Base-by-base conservation (phyloP, 2,797 vertebrate species). In the Myoxocephalus aenaeus region DNA sequence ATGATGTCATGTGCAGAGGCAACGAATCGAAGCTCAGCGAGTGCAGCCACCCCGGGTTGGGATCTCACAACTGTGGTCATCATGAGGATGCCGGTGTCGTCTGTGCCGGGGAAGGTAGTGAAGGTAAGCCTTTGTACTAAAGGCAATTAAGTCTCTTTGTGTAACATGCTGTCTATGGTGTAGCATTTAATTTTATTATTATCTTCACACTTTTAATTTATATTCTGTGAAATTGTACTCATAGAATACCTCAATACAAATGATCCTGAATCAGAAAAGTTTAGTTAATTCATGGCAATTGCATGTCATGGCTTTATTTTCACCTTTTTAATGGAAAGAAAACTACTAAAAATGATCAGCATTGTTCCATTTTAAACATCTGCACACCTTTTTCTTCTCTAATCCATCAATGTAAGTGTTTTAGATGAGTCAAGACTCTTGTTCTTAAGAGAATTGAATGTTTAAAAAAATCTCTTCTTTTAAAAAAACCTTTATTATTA, bases 51-150 rank as follows among this genome's bases (percentile, higher is more conserved):
- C 9, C 0, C 22, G 90, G 90, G 12, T 51, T 89, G 29, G 87
- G 86, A 50, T 29, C 11, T 10, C 86, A 91, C 79, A 61, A 91
- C 79, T 92, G 92, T 83, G 1, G 1, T 22, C 91, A 92, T 54
- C 0, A 3, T 0, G 90, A 92, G 15, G 92, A 93, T 64, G 91
- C 90, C 17, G 77, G 91, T 69, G 92, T 91, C 9, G 22, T 90
- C 25, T 92, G 91, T 85, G 80, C 86, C 75, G 85, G 88, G 88
- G 57, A 53, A 63, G 36, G 9, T 38, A 38, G 9, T 9, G 8
- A 38, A 11, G 36, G 8, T 20, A n/a, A 27, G 34, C 10, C 11
- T 51, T 22, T 51, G 20, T 51, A 51, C 22, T 7, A 54, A 54
- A 54, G 13, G 9, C 2, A 51, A 54, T 14, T 1, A 54, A 25